Evolutionary conservation across 2,888 invertebrate species (phyloP), one percentile per base, ranked within the genome.

Genomic region (Stenotaenia linearis): DNA sequence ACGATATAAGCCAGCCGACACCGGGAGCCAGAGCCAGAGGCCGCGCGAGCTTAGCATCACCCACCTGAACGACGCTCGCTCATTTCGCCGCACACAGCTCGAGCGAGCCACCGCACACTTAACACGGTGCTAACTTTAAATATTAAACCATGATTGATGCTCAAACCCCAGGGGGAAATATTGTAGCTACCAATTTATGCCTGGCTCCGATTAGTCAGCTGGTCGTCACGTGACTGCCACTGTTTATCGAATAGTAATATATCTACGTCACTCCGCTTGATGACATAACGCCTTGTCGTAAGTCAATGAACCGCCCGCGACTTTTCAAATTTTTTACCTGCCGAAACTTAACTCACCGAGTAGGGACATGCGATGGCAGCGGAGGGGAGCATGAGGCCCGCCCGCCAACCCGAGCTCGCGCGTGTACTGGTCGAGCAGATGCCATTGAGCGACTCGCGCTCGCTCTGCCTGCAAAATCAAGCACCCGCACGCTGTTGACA

Each of bases 201-300:
- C 61, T n/a, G 30, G 56, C 78, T 79, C 79, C 79, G 25, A 79
- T 79, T 79, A 79, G 79, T 75, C 79, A 79, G 79, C 79, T 75
- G 79, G 9, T 21, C 35, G 79, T 79, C 79, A 79, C 79, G 40
- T 79, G 79, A 79, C 35, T 35, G 75, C 37, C 37, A 35, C 50
- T 79, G 79, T 79, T 79, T 79, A 79, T 79, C 79, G 75, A 79
- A 79, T 79, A 37, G 79, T 79, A 75, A 79, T 79, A 79, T 69
- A 79, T 79, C 74, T 69, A 79, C 79, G 79, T 79, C 79, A 79
- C 75, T 30, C n/a, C 30, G 15, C 30, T 61, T 30, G 78, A 78
- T 78, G 78, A 78, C 78, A 78, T 79, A 79, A 75, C 32, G 79
- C 15, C 50, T 28, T 21, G 79, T 75, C 74, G 40, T 78, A 78